Percentiles rank a stretch among this genome's conserved stretches.
Conservation (phyloP, 2,797 vertebrate genomes). For the Coluber constrictor region DNA sequence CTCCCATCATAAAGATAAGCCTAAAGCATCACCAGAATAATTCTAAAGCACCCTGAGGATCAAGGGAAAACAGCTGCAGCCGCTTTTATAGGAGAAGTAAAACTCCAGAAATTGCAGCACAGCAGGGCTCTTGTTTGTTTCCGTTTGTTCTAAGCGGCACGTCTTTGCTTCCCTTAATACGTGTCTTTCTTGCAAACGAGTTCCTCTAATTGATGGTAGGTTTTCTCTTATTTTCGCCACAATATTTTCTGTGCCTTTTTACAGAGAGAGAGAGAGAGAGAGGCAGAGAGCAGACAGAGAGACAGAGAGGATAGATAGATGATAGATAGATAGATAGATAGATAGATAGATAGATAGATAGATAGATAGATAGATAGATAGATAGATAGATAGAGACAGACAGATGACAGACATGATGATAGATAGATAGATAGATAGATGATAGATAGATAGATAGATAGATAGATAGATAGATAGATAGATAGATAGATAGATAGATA, state of each 20-base stretch:
- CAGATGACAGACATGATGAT: too few relatives aligned
- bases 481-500: too few relatives aligned
- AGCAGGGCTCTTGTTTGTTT: not conserved
- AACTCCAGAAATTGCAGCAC: not conserved
- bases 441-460: too few relatives aligned
- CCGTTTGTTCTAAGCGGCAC: not conserved
- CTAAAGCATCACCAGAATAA: not conserved
- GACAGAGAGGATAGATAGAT: too few relatives aligned
- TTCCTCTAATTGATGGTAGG: not conserved
- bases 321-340: too few relatives aligned
- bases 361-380: too few relatives aligned
- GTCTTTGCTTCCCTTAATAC: not conserved
- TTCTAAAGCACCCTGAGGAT: not conserved
- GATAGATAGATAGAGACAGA: too few relatives aligned
- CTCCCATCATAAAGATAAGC: not conserved
- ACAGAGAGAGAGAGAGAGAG: too few relatives aligned
- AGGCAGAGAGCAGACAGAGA: rapidly evolving
- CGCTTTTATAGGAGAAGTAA: not conserved
- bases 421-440: too few relatives aligned
- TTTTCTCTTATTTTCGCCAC: not conserved
- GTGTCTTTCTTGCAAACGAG: not conserved
- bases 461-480: too few relatives aligned
- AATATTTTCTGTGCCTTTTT: not conserved
- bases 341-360: too few relatives aligned
- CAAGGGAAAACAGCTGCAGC: not conserved